Base-by-base conservation (phyloP, 2,797 vertebrate genomes). In the Onychomys torridus region DNA sequence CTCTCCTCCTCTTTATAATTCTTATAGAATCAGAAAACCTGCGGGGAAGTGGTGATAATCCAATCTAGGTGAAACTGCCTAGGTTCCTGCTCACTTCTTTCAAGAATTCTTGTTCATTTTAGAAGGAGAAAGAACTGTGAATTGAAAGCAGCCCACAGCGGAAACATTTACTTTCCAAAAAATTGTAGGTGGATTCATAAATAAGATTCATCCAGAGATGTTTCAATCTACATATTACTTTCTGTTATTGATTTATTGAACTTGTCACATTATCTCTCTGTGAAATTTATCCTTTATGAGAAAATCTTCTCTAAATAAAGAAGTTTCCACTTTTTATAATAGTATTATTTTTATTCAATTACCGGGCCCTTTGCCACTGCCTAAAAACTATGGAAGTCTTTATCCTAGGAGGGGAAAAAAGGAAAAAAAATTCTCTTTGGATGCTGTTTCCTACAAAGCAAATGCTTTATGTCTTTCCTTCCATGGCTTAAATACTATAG, bases 231-330 rank as follows among this genome's bases (percentile, higher is more conserved):
- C 93, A 75, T 85, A 97, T 43, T 95, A 61, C 63, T 93, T 79
- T 96, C 67, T 63, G 25, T 76, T 91, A 93, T 27, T 96, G 96
- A 97, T 90, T 96, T 93, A 97, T 96, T 96, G 75, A 86, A 96
- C 77, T 94, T 94, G 93, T 89, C 91, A 97, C 46, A 89, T 97
- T 96, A 79, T 89, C 83, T 97, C 49, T 49, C 69, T 76, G n/a
- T 93, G 83, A 97, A 94, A 92, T 95, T 73, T 92, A 96, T 82
- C 43, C 7, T 2, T 94, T 95, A 91, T 59, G 81, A 96, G 43
- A 95, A 95, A 65, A 94, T 78, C 79, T 94, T 88, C 90, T 88
- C 84, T 94, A 96, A 94, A 90, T 96, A 84, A 90, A 90, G 49
- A 92, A 75, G 16, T 10, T 59, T 94, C n/a, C 4, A 37, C 49